phyloP scores from a whole-genome alignment of 2,888 invertebrate species.

The Phengaris alcon region DNA sequence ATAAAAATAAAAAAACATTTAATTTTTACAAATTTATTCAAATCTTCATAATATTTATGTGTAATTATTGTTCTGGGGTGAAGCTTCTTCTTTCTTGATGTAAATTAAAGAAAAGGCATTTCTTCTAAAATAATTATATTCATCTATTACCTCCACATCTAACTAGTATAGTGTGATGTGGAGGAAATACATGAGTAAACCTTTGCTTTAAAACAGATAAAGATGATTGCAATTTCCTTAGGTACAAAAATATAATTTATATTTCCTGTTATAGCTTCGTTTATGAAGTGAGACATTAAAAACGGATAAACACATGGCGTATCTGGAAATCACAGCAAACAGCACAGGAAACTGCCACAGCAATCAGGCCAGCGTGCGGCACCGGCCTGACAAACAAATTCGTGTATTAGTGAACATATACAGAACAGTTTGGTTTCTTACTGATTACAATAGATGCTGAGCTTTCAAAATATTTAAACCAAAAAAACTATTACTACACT shows the following conservation, averaged over 20 bases:
- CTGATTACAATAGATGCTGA: background rate
- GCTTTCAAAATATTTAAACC: background rate
- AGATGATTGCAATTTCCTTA: constrained; percentile 27
- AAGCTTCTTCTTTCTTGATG: constrained; percentile 35
- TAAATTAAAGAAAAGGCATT: constrained; percentile 36
- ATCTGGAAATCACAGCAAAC: constrained; percentile 76
- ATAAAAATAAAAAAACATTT: constrained; percentile 32
- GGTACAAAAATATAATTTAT: constrained; percentile 32
- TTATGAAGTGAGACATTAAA: constrained; percentile 52
- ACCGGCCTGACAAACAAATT: constrained; percentile 79
- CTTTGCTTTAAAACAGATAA: constrained; percentile 32
- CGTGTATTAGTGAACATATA: constrained; percentile 60
- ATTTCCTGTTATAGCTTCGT: constrained; percentile 31
- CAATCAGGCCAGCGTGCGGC: constrained; percentile 77
- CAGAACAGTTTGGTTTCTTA: constrained; percentile 31
- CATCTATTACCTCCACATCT: constrained; percentile 28
- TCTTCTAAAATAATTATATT: background rate
- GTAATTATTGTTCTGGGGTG: constrained; percentile 26
- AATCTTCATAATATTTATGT: constrained; percentile 19
- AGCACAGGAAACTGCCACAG: constrained; percentile 77
- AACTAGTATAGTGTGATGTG: constrained; percentile 8
- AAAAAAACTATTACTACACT: constrained; percentile 10
- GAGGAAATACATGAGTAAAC: constrained; percentile 16
- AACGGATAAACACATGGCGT: constrained; percentile 63
- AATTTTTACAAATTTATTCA: constrained; percentile 29